A percentile compares a stretch with the other conserved stretches of the same genome.
Evolutionary conservation across 2,797 vertebrate genomes (phyloP).

Genomic region (Hippoglossus hippoglossus): DNA sequence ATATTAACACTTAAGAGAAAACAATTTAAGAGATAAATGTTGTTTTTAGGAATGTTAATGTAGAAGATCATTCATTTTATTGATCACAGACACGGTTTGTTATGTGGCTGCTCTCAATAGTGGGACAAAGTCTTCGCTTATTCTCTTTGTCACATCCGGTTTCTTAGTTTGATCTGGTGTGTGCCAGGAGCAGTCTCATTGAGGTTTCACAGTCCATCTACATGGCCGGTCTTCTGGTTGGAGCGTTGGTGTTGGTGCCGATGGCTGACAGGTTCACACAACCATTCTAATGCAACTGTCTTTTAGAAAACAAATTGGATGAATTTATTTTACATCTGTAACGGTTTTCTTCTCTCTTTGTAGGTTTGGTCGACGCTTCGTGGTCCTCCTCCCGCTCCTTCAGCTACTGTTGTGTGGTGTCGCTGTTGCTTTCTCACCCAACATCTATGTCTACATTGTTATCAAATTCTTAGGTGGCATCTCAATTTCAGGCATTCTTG

Average conservation of each 20-base stretch:
- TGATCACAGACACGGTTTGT: no score
- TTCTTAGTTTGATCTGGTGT: conserved; percentile 89
- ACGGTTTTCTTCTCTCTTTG: no score
- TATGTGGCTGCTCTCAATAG: no score
- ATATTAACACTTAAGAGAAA: not conserved
- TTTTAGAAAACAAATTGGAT: no score
- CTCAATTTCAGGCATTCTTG: conserved; percentile 81
- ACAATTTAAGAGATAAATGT: no score
- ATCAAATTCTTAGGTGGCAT: conserved; percentile 86
- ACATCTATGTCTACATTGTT: conserved; percentile 86
- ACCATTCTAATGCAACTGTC: no score
- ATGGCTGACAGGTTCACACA: conserved; percentile 87
- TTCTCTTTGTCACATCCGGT: not conserved
- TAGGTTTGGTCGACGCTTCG: conserved; percentile 89
- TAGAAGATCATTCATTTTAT: no score
- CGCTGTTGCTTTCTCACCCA: conserved; percentile 83
- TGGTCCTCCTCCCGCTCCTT: conserved; percentile 83
- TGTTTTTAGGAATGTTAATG: no score
- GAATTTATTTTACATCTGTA: no score
- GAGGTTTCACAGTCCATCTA: conserved; percentile 88
- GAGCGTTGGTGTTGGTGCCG: conserved; percentile 85
- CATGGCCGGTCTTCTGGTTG: conserved; percentile 89
- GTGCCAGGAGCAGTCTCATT: conserved; percentile 80
- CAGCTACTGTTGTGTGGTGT: conserved; percentile 83
- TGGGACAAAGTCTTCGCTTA: no score